phyloP scores from a whole-genome alignment of 2,113 vertebrate species.

The Cisticola juncidis region DNA sequence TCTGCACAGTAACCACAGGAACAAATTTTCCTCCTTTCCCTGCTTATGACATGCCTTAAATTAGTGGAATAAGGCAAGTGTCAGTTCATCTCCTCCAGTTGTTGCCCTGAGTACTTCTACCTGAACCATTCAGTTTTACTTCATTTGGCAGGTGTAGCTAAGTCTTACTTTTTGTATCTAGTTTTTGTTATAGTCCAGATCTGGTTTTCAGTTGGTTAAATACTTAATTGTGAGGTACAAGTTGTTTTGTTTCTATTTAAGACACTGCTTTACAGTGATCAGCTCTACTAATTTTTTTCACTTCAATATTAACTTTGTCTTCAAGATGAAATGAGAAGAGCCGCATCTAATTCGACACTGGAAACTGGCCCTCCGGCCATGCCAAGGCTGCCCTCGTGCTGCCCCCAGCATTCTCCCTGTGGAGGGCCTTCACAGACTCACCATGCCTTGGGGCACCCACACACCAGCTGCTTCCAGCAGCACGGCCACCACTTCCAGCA shows the following conservation, averaged over 20 bases:
- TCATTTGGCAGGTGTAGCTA: neutral
- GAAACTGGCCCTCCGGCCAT: slow-evolving; percentile 86
- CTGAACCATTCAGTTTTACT: neutral
- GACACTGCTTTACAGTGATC: neutral
- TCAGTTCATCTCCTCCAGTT: neutral
- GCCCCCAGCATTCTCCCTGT: slow-evolving; percentile 96
- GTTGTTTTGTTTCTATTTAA: neutral
- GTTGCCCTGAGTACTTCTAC: neutral
- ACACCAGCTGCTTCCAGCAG: slow-evolving; percentile 89
- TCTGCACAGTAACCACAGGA: neutral
- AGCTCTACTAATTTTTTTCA: neutral
- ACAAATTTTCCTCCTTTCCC: neutral
- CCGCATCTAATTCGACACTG: slow-evolving; percentile 74
- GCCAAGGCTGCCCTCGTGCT: slow-evolving; percentile 95
- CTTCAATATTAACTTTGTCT: neutral
- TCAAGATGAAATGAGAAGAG: slow-evolving; percentile 86
- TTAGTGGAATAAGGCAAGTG: neutral
- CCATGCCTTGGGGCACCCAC: slow-evolving; percentile 85
- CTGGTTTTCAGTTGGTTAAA: neutral
- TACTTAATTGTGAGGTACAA: neutral
- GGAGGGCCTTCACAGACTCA: slow-evolving; percentile 87
- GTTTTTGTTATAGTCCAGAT: neutral
- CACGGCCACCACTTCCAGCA: slow-evolving; percentile 84
- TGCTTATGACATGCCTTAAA: neutral
- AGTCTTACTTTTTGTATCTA: neutral